Evolutionary conservation across 2,888 invertebrate genomes (phyloP).

Genomic region (Diplazon laetatorius): DNA sequence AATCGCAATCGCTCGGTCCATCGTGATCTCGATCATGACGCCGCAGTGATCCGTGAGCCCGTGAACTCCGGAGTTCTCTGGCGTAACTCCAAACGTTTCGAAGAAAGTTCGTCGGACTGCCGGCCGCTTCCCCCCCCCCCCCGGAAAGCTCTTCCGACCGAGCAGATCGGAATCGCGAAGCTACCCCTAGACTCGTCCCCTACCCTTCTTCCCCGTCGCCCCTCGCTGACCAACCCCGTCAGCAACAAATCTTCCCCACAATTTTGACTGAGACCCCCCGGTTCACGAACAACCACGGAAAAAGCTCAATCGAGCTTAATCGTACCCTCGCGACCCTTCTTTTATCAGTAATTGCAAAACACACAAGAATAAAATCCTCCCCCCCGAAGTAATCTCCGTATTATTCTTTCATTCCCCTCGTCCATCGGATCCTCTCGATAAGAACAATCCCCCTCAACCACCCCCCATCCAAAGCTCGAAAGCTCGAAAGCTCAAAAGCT

Average conservation of each 20-base stretch:
- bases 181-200: too few species aligned
- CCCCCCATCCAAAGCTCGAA: too few species aligned
- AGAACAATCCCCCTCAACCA: background rate
- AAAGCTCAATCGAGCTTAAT: conserved; percentile 1
- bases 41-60: conserved; percentile 13
- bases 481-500: too few species aligned
- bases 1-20: conserved; percentile 22
- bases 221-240: conserved; percentile 22
- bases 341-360: conserved; percentile 32
- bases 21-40: conserved; percentile 14
- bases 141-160: conserved; percentile 22
- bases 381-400: too few species aligned
- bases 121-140: too few species aligned
- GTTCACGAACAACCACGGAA: background rate
- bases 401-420: background rate
- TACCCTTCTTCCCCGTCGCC: too few species aligned
- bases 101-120: conserved; percentile 24
- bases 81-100: conserved; percentile 27
- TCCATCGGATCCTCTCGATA: background rate
- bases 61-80: conserved; percentile 16
- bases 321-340: background rate
- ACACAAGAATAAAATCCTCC: too few species aligned
- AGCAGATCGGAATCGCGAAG: conserved; percentile 11
- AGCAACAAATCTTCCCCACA: conserved; percentile 1
- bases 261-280: background rate